Percentiles rank a stretch among this genome's conserved stretches.
phyloP scores from a whole-genome alignment of 2,797 vertebrate genomes.

The Glyptemys insculpta region DNA sequence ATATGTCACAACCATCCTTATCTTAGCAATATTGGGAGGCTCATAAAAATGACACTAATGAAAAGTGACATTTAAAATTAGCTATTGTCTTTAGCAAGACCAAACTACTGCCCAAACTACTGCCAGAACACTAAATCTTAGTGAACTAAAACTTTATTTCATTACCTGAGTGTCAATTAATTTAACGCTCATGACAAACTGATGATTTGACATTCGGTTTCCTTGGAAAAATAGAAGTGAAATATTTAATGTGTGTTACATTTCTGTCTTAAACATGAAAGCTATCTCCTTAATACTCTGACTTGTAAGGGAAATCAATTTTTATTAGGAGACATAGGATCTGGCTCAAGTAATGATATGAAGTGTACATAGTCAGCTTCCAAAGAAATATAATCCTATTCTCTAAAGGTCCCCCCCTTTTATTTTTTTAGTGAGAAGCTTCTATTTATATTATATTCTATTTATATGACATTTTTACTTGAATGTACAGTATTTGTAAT shows the following conservation, averaged over 20 bases:
- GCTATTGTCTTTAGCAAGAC: background rate
- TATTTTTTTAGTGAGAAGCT: background rate
- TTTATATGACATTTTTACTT: background rate
- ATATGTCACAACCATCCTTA: background rate
- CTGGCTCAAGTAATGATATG: constrained; percentile 27
- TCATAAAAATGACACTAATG: background rate
- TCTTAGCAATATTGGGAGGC: background rate
- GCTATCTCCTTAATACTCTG: constrained; percentile 39
- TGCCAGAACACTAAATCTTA: background rate
- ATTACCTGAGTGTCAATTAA: background rate
- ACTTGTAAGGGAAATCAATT: constrained; percentile 45
- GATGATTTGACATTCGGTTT: constrained; percentile 36
- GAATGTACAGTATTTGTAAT: background rate
- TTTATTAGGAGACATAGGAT: constrained; percentile 18
- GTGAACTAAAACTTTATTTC: constrained; percentile 13
- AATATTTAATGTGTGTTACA: background rate
- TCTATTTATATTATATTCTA: background rate
- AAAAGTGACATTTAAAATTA: background rate
- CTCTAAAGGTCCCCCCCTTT: background rate
- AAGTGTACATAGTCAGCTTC: constrained; percentile 1
- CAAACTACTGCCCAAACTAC: background rate
- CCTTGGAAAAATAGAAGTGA: background rate
- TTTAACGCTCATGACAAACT: background rate
- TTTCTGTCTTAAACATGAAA: constrained; percentile 20
- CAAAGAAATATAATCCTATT: constrained; percentile 16